These are phyloP conservation scores for Dasysyrphus tricinctus DNA, from an alignment of 2,888 invertebrate genomes.

Conservation along the genomic window DNA sequence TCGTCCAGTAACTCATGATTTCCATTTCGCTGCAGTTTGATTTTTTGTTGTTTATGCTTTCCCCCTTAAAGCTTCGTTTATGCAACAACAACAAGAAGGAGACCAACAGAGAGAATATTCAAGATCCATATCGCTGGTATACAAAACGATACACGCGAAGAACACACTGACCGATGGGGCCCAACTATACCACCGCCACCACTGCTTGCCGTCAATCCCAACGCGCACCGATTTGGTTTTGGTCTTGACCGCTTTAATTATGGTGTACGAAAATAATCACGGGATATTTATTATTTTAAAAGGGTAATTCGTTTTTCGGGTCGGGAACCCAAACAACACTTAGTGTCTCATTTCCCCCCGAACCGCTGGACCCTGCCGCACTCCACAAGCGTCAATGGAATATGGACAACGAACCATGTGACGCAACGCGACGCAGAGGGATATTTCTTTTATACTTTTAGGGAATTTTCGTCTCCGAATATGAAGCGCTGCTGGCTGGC, in stretches of 20 bases:
- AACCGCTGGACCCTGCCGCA: background rate
- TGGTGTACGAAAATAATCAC: constrained; percentile 76
- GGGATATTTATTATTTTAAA: constrained; percentile 76
- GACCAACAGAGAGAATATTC: constrained; percentile 20
- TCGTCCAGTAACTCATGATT: constrained; percentile 46
- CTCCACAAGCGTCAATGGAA: background rate
- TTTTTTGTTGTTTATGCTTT: constrained; percentile 30
- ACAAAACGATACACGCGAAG: constrained; percentile 74
- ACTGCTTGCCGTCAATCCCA: background rate
- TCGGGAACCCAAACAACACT: constrained; percentile 75
- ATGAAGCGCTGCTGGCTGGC: constrained; percentile 14
- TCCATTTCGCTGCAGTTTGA: constrained; percentile 66
- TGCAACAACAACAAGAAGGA: constrained; percentile 45
- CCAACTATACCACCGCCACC: background rate
- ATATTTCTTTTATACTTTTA: constrained; percentile 52
- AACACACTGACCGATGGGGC: constrained; percentile 57
- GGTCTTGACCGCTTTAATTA: constrained; percentile 73
- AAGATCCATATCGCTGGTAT: constrained; percentile 68
- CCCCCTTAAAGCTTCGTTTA: constrained; percentile 42
- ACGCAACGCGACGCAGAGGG: constrained; percentile 4
- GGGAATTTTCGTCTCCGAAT: constrained; percentile 21
- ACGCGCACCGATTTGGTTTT: constrained; percentile 13
- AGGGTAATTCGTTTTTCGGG: constrained; percentile 76
- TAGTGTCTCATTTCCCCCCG: constrained; percentile 62
- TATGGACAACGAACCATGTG: background rate